Evolutionary conservation across 2,797 vertebrate species (phyloP).

Genomic region (Rhinatrema bivittatum): DNA sequence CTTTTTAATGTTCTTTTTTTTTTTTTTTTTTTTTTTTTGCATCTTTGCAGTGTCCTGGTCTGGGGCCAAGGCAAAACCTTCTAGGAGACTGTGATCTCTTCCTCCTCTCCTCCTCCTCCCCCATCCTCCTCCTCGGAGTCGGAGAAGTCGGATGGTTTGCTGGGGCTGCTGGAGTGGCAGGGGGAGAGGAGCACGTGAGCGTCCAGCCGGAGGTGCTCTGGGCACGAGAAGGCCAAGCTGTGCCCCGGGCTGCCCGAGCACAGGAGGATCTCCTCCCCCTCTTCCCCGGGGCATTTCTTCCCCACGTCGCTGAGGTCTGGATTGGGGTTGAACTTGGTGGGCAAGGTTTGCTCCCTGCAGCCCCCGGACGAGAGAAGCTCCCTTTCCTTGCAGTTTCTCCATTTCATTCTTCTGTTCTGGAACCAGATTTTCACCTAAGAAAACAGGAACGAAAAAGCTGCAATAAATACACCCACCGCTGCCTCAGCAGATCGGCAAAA

Average conservation of each 20-base stretch:
- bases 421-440: slow-evolving; percentile 97
- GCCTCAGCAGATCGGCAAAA: too few relatives aligned
- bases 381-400: slow-evolving; percentile 92
- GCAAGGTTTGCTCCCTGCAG: slow-evolving; percentile 89
- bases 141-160: slow-evolving; percentile 90
- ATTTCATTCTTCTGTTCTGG: slow-evolving; percentile 95
- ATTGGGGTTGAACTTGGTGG: slow-evolving; percentile 90
- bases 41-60: slow-evolving; percentile 28
- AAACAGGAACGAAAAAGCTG: too few relatives aligned
- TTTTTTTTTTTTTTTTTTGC: too few relatives aligned
- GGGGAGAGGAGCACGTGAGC: slow-evolving; percentile 66
- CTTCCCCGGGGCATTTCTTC: slow-evolving; percentile 75
- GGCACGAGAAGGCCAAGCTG: slow-evolving; percentile 33
- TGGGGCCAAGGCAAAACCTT: background rate
- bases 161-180: slow-evolving; percentile 64
- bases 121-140: slow-evolving; percentile 77
- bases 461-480: too few relatives aligned
- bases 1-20: slow-evolving; percentile 14
- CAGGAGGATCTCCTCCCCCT: slow-evolving; percentile 40
- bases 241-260: slow-evolving; percentile 32
- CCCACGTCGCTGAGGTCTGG: slow-evolving; percentile 94
- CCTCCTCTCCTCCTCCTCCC: slow-evolving; percentile 49
- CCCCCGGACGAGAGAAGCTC: slow-evolving; percentile 91
- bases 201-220: slow-evolving; percentile 48
- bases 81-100: slow-evolving; percentile 92